Evolutionary conservation across 2,113 vertebrate species (phyloP).

Genomic region (Corythaeola cristata): DNA sequence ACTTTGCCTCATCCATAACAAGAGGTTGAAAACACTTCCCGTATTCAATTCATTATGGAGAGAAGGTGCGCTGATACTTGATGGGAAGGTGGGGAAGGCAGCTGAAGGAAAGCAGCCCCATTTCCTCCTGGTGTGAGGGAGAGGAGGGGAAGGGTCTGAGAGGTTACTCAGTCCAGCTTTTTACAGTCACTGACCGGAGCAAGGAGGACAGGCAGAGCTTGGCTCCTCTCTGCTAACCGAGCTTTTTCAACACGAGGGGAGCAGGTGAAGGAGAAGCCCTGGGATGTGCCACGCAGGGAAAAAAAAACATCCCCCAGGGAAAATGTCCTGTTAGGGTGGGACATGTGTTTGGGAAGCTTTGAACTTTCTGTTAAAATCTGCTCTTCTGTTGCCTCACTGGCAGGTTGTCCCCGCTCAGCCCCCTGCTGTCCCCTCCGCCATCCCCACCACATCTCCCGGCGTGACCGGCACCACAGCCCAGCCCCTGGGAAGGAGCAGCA

Average conservation of each 20-base stretch:
- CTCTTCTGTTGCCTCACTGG: background rate
- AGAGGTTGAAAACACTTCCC: background rate
- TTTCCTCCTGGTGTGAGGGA: background rate
- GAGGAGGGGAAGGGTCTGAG: background rate
- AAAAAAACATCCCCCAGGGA: no score
- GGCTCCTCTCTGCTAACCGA: rapidly evolving
- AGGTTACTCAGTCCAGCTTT: background rate
- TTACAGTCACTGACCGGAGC: rapidly evolving
- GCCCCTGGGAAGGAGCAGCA: background rate
- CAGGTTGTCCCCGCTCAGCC: background rate
- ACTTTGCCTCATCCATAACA: background rate
- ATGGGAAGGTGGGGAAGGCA: background rate
- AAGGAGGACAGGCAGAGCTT: rapidly evolving
- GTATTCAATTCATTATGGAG: background rate
- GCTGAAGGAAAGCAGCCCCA: background rate
- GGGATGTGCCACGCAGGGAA: background rate
- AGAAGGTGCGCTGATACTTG: background rate
- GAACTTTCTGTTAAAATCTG: background rate
- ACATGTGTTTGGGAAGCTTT: background rate
- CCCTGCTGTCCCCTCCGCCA: rapidly evolving
- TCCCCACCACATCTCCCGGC: rapidly evolving
- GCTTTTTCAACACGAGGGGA: rapidly evolving
- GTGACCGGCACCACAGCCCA: rapidly evolving
- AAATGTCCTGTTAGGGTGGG: background rate
- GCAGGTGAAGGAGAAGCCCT: background rate